Conservation (phyloP, 2,113 vertebrate species). For the Anoura caudifer region DNA sequence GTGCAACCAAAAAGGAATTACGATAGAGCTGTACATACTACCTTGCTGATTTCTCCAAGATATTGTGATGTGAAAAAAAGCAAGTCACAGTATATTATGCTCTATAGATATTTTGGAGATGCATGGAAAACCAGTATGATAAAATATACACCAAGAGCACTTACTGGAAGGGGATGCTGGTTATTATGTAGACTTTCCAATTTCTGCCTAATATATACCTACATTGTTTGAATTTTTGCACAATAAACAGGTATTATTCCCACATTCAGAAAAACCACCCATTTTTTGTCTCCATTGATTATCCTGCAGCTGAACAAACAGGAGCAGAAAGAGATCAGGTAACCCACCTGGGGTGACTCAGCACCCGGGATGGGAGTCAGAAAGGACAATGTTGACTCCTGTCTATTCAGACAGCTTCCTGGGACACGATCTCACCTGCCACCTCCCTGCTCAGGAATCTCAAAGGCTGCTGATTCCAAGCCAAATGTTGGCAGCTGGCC, state of each 20-base stretch:
- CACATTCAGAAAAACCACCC: background rate
- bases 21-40: background rate
- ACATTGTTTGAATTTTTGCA: background rate
- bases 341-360: background rate
- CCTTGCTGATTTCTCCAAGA: background rate
- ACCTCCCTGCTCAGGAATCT: conserved; percentile 26
- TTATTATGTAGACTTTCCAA: background rate
- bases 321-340: background rate
- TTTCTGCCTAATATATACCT: background rate
- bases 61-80: background rate
- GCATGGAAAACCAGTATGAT: background rate
- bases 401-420: background rate
- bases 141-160: background rate
- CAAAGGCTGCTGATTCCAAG: background rate
- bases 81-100: background rate
- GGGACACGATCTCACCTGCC: background rate
- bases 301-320: conserved; percentile 56
- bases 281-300: background rate
- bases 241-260: background rate
- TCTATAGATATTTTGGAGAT: background rate
- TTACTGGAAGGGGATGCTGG: background rate
- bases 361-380: background rate
- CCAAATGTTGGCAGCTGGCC: background rate
- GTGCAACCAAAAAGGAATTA: background rate
- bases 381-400: background rate